Base-by-base conservation (phyloP, 2,888 invertebrate genomes). In the Eupeodes latifasciatus region DNA sequence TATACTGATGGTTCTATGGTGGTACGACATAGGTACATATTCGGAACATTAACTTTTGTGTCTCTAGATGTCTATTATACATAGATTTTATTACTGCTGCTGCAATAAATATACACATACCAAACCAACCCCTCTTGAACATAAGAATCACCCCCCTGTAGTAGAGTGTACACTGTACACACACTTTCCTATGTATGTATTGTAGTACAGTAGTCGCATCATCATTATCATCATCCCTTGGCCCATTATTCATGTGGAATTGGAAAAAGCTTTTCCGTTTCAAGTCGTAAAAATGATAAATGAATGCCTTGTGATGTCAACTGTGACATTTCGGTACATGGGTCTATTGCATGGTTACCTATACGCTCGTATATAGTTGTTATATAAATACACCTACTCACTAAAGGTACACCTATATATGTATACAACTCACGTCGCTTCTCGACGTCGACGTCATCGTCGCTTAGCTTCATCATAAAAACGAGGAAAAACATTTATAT, bases 281-380 rank as follows among this genome's bases (percentile, higher is more conserved):
- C 85, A 69, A 81, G 88, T 88, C 88, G 85, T 85, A 81, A 88
- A 88, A 88, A 88, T 88, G 88, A 88, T 81, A 84, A 88, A 88
- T 74, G 85, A 66, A 81, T 78, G 81, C 88, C 81, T 78, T 88
- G 88, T 81, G 85, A 88, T 81, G 88, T 81, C 84, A 75, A 81
- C 85, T 88, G 88, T 88, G 88, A 88, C 81, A 88, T 75, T 88
- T 78, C 69, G 75, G 69, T 82, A 44, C 81, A 55, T 57, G 64
- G 66, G 51, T 71, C 55, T 81, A 75, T 66, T 62, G 36, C 51
- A 69, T 72, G 19, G 53, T 72, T 64, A 51, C 27, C 61, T 64
- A 71, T 27, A 49, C 6, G 16, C 27, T 27, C 27, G 27, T 27
- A 27, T 27, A 27, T 27, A 27, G 27, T 27, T 27, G 27, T 27